Conservation (phyloP, 2,797 vertebrate genomes). For the Chlorospingus semifuscus region DNA sequence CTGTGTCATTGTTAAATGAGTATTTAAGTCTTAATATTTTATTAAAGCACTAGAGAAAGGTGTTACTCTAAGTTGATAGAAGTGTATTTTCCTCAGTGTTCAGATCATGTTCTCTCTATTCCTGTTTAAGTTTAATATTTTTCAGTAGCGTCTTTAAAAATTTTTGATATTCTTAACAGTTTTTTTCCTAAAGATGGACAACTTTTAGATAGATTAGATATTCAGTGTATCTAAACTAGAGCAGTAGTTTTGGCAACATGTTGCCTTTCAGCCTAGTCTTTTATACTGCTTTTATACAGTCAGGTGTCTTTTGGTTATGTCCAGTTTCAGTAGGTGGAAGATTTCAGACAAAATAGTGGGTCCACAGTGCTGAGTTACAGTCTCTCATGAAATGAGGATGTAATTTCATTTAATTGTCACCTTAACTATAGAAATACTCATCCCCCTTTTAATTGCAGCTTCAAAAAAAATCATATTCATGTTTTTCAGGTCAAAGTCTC, state of each 20-base stretch:
- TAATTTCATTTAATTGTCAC: neutral
- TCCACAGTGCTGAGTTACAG: neutral
- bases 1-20: neutral
- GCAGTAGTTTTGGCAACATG: neutral
- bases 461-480: neutral
- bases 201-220: neutral
- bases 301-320: neutral
- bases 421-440: neutral
- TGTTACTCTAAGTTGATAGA: neutral
- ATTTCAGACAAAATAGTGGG: neutral
- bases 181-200: neutral
- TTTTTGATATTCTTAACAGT: neutral
- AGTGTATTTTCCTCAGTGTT: neutral
- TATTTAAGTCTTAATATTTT: neutral
- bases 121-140: neutral
- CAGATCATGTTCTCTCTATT: neutral
- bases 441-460: neutral
- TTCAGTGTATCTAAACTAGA: neutral
- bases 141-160: neutral
- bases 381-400: neutral
- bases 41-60: neutral
- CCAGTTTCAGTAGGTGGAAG: neutral
- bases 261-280: neutral
- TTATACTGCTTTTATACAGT: neutral
- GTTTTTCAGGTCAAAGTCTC: conserved; percentile 78